Evolutionary conservation across 2,888 invertebrate genomes (phyloP), one percentile per base, ranked within the genome.

Genomic region (Nezara viridula): DNA sequence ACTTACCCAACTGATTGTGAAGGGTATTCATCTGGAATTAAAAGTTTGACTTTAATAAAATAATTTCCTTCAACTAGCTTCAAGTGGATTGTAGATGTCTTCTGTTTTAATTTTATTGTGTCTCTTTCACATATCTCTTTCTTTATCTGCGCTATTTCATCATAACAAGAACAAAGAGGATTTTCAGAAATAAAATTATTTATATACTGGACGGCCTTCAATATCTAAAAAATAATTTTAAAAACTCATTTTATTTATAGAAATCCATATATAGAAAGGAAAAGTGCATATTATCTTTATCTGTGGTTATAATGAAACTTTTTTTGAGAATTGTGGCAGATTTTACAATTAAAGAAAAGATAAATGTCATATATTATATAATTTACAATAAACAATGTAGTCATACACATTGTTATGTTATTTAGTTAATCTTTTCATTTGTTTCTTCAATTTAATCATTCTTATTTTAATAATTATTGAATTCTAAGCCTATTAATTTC

Each of bases 111-210:
- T 92, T 95, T 96, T 9, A 96, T 92, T 91, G 95, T 95, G 92
- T 95, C 95, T 21, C 92, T 92, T 16, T 93, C 92, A 10, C 91
- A 92, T 9, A 95, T 92, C 40, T 94, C 92, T 90, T 93, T 93
- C 91, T 95, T 95, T 88, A 96, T 92, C 85, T 93, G 92, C 90
- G 94, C 93, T 90, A 96, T 95, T 93, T 96, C 96, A 92, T 96
- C 95, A 91, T 95, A 95, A 91, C 96, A 96, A 89, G 96, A 95
- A 92, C 95, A 95, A 7, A 96, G 93, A 0, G 96, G 95, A 93
- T 96, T 96, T 91, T 96, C 95, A 86, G 95, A 94, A 24, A 96
- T 92, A 92, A 96, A 96, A 90, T 94, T 95, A 87, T 94, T 93
- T 12, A 96, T 93, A 92, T 96, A 96, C 91, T 94, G 94, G 27